phyloP scores from a whole-genome alignment of 2,888 invertebrate species.

The Leptothorax acervorum region DNA sequence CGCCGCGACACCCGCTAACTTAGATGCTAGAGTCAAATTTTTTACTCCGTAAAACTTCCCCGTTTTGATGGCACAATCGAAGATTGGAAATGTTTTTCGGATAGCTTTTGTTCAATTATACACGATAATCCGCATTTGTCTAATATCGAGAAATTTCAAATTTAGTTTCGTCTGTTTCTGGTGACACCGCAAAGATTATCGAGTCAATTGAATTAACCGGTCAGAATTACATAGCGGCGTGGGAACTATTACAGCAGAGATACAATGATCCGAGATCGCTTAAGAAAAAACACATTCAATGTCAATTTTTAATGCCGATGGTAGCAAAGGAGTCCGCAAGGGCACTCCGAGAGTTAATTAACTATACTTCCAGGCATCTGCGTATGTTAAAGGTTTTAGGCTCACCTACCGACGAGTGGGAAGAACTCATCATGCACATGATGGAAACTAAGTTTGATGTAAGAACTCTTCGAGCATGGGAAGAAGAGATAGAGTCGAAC shows the following conservation, averaged over 20 bases:
- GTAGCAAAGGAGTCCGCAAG: slow-evolving; percentile 58
- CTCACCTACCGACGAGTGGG: slow-evolving; percentile 60
- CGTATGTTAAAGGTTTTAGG: slow-evolving; percentile 57
- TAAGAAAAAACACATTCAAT: slow-evolving; percentile 63
- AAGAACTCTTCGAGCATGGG: slow-evolving; percentile 3
- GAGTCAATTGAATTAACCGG: slow-evolving; percentile 58
- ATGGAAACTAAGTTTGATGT: not conserved
- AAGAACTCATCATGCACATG: slow-evolving; percentile 39
- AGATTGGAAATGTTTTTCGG: not conserved
- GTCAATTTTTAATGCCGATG: slow-evolving; percentile 56
- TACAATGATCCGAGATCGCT: slow-evolving; percentile 63
- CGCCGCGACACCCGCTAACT: not conserved
- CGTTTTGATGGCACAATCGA: not conserved
- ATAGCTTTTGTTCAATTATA: not conserved
- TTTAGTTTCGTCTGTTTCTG: not conserved
- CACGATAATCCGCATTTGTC: not conserved
- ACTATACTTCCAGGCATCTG: slow-evolving; percentile 61
- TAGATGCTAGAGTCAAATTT: not conserved
- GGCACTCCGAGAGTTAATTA: slow-evolving; percentile 60
- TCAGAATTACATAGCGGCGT: slow-evolving; percentile 59
- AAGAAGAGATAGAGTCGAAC: not conserved
- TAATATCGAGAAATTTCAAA: not conserved
- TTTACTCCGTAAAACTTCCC: not conserved
- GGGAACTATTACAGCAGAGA: slow-evolving; percentile 58
- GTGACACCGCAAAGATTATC: slow-evolving; percentile 7